Percentiles rank a stretch among this genome's conserved stretches.
Conservation (phyloP, 2,888 invertebrate species). For the Stramonita haemastoma region DNA sequence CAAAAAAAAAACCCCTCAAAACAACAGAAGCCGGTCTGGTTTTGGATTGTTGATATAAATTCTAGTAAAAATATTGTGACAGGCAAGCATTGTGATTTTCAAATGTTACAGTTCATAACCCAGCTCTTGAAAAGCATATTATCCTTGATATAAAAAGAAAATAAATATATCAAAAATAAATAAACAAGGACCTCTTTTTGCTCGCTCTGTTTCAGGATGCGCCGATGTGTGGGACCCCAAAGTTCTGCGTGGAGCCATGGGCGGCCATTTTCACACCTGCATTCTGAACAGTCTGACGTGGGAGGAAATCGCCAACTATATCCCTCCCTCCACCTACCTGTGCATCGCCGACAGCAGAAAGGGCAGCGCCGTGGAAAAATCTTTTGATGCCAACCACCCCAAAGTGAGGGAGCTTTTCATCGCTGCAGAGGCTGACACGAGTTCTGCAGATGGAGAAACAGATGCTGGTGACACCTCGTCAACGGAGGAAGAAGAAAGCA, state of each 20-base stretch:
- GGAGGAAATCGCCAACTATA: constrained; percentile 32
- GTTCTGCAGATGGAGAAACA: constrained; percentile 26
- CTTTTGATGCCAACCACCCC: constrained; percentile 11
- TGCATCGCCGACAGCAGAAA: constrained; percentile 39
- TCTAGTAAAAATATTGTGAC: no score
- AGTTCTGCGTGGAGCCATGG: constrained; percentile 89
- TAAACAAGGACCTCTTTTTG: no score
- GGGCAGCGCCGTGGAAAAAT: neutral
- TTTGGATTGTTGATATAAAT: no score
- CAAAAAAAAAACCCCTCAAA: no score
- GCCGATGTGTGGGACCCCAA: constrained; percentile 94
- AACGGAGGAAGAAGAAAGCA: neutral
- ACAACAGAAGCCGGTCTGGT: no score
- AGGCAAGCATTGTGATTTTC: no score
- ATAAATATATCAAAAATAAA: no score
- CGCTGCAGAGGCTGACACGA: neutral
- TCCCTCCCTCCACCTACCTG: constrained; percentile 3
- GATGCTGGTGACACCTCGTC: neutral
- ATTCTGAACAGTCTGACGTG: constrained; percentile 29
- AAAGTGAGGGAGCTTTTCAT: constrained; percentile 3
- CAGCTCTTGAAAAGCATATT: no score
- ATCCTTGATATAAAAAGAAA: no score
- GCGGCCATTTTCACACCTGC: constrained; percentile 89
- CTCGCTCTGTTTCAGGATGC: constrained; percentile 81
- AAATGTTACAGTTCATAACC: no score